These are phyloP conservation scores for Gymnocheta viridis DNA, from an alignment of 2,888 invertebrate genomes.

Conservation along the genomic window DNA sequence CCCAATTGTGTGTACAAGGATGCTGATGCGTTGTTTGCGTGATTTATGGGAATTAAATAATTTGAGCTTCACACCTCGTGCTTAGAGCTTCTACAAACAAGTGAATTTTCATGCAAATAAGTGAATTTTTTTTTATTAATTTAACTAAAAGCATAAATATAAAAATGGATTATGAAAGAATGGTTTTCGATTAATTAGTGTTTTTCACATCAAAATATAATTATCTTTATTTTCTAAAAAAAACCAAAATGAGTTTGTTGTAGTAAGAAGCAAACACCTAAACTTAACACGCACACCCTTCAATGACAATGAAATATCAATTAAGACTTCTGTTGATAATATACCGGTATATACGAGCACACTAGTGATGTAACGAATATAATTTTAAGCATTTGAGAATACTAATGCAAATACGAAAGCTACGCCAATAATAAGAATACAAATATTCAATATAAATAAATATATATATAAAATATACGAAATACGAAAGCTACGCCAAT, in stretches of 20 bases:
- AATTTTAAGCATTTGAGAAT: no score
- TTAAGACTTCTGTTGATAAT: conserved; percentile 35
- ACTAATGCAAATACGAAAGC: no score
- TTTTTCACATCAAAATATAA: conserved; percentile 62
- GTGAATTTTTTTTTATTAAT: neutral
- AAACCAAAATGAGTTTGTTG: neutral
- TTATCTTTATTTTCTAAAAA: conserved; percentile 39
- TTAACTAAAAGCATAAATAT: neutral
- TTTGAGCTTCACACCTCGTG: neutral
- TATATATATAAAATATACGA: no score
- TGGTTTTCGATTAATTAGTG: conserved; percentile 52
- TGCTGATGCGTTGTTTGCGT: neutral
- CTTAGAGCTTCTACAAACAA: neutral
- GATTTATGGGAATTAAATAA: neutral
- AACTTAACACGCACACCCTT: conserved; percentile 37
- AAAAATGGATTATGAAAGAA: conserved; percentile 14
- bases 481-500: no score
- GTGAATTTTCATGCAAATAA: no score
- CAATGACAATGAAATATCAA: conserved; percentile 63
- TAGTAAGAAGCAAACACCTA: conserved; percentile 33
- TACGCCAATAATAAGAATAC: no score
- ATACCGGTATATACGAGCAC: no score
- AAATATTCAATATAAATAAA: no score
- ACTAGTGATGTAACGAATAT: no score
- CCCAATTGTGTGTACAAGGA: no score